phyloP scores from a whole-genome alignment of 2,113 vertebrate species.

The Turdus rufiventris region DNA sequence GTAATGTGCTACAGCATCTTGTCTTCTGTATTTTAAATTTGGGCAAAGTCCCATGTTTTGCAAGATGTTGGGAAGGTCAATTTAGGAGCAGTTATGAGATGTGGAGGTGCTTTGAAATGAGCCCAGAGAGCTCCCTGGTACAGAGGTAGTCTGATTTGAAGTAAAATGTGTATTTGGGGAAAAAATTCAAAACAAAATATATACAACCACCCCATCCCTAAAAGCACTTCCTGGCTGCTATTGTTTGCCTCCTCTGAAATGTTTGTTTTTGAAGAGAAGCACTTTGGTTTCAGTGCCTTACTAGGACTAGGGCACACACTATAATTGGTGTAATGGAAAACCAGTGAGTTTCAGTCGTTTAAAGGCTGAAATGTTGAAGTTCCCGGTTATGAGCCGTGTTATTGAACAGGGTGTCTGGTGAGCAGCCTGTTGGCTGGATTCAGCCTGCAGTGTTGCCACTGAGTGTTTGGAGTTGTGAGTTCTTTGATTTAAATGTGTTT shows the following conservation, averaged over 20 bases:
- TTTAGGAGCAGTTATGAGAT: background rate
- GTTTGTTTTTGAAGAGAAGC: background rate
- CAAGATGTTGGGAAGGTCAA: background rate
- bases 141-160: background rate
- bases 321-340: background rate
- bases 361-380: background rate
- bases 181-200: background rate
- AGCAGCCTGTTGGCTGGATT: background rate
- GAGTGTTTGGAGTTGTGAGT: background rate
- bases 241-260: background rate
- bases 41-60: background rate
- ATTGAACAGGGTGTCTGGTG: background rate
- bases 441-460: background rate
- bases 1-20: background rate
- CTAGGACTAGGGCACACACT: background rate
- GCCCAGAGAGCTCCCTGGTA: background rate
- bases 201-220: background rate
- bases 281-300: background rate
- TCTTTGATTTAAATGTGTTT: background rate
- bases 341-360: background rate
- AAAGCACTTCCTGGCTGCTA: background rate
- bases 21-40: background rate
- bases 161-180: background rate
- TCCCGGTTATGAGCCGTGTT: rapidly evolving
- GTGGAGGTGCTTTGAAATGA: background rate